phyloP scores from a whole-genome alignment of 2,113 vertebrate genomes.

The Suricata suricatta region DNA sequence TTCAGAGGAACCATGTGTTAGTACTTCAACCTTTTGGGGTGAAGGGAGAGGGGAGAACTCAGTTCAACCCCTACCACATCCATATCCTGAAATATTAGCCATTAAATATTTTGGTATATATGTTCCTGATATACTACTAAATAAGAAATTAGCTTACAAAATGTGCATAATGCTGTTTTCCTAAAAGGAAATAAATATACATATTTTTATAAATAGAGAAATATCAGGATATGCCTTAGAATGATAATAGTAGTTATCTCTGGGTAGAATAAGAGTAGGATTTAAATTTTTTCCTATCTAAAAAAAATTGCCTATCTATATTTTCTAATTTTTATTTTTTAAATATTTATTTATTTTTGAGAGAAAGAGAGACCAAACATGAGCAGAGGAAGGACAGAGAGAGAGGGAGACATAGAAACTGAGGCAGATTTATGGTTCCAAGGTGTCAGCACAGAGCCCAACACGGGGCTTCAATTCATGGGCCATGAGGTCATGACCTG shows the following conservation, averaged over 20 bases:
- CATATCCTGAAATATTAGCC: neutral
- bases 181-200: neutral
- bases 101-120: neutral
- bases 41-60: too few relatives aligned
- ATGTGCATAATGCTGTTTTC: neutral
- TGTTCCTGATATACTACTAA: neutral
- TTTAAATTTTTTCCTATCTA: neutral
- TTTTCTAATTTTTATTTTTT: neutral
- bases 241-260: neutral
- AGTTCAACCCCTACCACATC: neutral
- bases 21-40: neutral
- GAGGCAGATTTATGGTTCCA: too few relatives aligned
- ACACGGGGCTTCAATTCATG: too few relatives aligned
- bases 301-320: neutral
- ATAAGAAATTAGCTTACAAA: neutral
- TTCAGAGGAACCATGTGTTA: neutral
- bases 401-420: too few relatives aligned
- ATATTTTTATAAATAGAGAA: neutral
- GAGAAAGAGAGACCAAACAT: too few relatives aligned
- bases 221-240: neutral
- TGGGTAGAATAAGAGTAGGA: neutral
- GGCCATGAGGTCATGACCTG: too few relatives aligned
- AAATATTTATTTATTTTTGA: too few relatives aligned
- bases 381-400: too few relatives aligned
- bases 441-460: too few relatives aligned